Conservation (phyloP, 2,113 vertebrate species). For the Coryphaenoides rupestris region DNA sequence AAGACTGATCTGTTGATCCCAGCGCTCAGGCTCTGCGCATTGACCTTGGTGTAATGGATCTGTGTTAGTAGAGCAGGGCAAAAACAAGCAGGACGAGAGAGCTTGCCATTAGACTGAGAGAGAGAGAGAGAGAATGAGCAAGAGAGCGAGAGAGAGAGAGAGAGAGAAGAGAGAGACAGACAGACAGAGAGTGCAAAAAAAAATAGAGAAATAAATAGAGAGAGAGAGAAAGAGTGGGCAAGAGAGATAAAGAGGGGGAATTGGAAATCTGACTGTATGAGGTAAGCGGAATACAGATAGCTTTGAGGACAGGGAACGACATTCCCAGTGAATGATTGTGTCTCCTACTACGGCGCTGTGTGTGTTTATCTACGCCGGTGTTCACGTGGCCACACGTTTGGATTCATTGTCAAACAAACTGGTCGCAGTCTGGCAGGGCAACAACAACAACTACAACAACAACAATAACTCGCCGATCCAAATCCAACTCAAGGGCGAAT, state of each 20-base stretch:
- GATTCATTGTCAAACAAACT: too few relatives aligned
- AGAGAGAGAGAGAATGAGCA: background rate
- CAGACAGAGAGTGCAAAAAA: constrained; percentile 1
- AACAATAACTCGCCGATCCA: too few relatives aligned
- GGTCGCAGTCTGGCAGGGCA: too few relatives aligned
- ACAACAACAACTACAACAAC: too few relatives aligned
- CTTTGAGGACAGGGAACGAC: too few relatives aligned
- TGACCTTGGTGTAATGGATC: constrained; percentile 50
- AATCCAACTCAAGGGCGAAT: too few relatives aligned
- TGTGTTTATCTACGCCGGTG: too few relatives aligned
- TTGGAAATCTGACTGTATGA: too few relatives aligned
- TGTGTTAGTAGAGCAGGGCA: constrained; percentile 30
- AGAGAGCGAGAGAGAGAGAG: background rate
- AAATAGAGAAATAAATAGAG: background rate
- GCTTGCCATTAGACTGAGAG: background rate
- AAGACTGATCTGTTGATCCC: constrained; percentile 39
- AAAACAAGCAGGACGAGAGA: background rate
- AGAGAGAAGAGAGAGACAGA: background rate
- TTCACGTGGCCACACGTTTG: too few relatives aligned
- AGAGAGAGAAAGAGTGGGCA: background rate
- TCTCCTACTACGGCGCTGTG: too few relatives aligned
- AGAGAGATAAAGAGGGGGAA: background rate
- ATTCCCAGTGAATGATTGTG: too few relatives aligned
- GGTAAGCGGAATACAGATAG: too few relatives aligned
- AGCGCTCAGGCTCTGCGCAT: constrained; percentile 32